Evolutionary conservation across 2,888 invertebrate species (phyloP), one percentile per base, ranked within the genome.

Genomic region (Ceramica pisi): DNA sequence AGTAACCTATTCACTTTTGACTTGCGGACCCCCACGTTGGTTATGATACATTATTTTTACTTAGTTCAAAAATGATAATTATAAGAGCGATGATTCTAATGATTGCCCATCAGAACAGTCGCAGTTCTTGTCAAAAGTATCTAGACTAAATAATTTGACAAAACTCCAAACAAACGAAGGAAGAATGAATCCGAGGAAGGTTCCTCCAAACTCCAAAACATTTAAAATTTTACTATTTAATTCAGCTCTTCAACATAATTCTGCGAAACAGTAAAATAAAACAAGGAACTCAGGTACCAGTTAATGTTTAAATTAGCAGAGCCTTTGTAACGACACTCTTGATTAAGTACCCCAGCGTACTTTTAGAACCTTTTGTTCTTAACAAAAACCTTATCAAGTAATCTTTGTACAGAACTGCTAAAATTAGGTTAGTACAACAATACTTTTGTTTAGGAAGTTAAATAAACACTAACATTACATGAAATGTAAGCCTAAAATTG

Each of bases 301-400:
- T 56, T 60, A 38, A 67, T 55, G 79, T 78, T 53, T 82, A 64
- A 78, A 82, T 71, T 71, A 71, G 31, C 19, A 10, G 38, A 57
- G 64, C 61, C 64, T 82, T 67, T 78, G 73, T 79, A 23, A 48
- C 51, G 59, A 62, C 44, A 63, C 67, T 46, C 38, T 57, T 59
- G 63, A 71, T 62, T 71, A 68, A 67, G 67, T 63, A 14, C 57
- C 50, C n/a, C n/a, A 50, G 53, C 41, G 26, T 57, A 68, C 67
- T 74, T 74, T 46, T 56, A 62, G 48, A 50, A 31, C 53, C 67
- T 64, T 71, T 79, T 82, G 78, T 79, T 71, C n/a, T 38, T 46
- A 51, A 67, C 26, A 72, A 48, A 71, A 61, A 50, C 26, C n/a
- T 59, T 71, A 41, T 53, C 23, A 44, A 44, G 41, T 61, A 51